phyloP scores from a whole-genome alignment of 2,888 invertebrate species.

The Augiades crinisus region DNA sequence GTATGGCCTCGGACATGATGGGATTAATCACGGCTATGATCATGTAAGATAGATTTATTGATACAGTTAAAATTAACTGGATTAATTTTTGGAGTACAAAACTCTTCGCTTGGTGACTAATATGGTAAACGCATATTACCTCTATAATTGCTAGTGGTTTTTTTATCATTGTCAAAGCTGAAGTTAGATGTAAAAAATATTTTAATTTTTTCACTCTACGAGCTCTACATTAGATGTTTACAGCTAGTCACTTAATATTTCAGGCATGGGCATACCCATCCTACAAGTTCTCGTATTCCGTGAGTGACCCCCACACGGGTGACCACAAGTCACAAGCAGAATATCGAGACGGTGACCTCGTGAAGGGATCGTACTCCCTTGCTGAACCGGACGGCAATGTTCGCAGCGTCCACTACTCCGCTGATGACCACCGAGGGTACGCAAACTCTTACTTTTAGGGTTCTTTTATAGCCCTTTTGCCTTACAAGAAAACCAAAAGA shows the following conservation, averaged over 20 bases:
- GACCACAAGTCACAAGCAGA: slow-evolving; percentile 82
- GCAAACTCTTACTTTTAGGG: not conserved
- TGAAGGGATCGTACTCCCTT: slow-evolving; percentile 82
- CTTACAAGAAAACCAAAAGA: too few species aligned
- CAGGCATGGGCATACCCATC: slow-evolving; percentile 75
- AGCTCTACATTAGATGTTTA: too few species aligned
- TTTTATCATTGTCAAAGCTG: too few species aligned
- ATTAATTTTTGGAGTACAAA: too few species aligned
- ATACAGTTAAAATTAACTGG: not conserved
- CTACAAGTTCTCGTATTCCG: slow-evolving; percentile 81
- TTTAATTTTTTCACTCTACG: not conserved
- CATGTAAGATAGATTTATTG: slow-evolving; percentile 38
- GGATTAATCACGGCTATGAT: slow-evolving; percentile 28
- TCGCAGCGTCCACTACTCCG: slow-evolving; percentile 79
- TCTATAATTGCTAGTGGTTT: too few species aligned
- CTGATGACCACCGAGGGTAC: slow-evolving; percentile 66
- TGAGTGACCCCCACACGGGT: slow-evolving; percentile 79
- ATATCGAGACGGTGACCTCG: slow-evolving; percentile 79
- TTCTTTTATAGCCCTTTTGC: too few species aligned
- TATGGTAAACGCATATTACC: too few species aligned
- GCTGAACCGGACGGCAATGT: slow-evolving; percentile 78
- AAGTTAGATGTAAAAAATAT: too few species aligned
- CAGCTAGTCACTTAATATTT: not conserved
- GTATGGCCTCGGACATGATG: slow-evolving; percentile 1
- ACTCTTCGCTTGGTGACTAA: too few species aligned